Evolutionary conservation across 2,888 invertebrate genomes (phyloP).

Genomic region (Ellobium chinense): DNA sequence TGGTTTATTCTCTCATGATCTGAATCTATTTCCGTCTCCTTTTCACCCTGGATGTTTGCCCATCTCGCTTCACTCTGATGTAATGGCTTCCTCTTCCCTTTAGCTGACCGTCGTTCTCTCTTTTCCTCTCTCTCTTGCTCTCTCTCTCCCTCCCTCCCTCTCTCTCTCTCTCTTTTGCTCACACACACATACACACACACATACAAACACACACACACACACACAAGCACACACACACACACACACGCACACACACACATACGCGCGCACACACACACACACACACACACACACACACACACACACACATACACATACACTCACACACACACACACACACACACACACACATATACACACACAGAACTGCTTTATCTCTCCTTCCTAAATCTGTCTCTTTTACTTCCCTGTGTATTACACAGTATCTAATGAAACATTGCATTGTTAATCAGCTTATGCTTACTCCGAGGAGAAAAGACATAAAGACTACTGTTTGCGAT

Average conservation of each 20-base stretch:
- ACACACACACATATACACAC: not conserved
- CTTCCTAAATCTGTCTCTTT: too few relatives aligned
- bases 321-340: not conserved
- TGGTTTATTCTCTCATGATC: not conserved
- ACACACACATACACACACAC: not conserved
- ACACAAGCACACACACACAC: constrained; percentile 2
- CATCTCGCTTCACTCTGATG: not conserved
- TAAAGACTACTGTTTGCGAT: too few relatives aligned
- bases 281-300: constrained; percentile 5
- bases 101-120: constrained; percentile 13
- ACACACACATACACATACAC: not conserved
- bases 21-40: constrained; percentile 14
- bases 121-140: not conserved
- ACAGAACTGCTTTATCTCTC: too few relatives aligned
- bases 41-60: not conserved
- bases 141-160: not conserved
- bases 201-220: not conserved
- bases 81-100: not conserved
- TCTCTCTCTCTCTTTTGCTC: not conserved
- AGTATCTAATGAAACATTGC: too few relatives aligned
- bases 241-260: not conserved
- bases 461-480: too few relatives aligned
- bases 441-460: too few relatives aligned
- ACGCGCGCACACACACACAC: not conserved
- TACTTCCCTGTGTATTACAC: too few relatives aligned